Evolutionary conservation across 2,797 vertebrate species (phyloP).

Genomic region (Paratrypauchen microcephalus): DNA sequence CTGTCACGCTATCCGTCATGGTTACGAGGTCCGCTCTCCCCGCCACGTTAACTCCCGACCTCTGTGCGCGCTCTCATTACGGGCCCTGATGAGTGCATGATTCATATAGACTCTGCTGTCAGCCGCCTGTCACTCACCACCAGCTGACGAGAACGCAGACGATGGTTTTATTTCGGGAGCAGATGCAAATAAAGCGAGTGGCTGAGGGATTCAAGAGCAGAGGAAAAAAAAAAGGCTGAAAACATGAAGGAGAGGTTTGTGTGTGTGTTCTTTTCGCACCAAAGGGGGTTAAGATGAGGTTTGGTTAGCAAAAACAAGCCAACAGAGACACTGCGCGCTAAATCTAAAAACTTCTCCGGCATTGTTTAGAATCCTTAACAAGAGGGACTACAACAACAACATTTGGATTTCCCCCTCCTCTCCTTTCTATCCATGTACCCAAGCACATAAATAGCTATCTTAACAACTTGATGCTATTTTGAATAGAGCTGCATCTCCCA

Average conservation of each 20-base stretch:
- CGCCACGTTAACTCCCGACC: conserved; percentile 71
- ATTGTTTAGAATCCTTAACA: conserved; percentile 81
- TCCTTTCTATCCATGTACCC: conserved; percentile 70
- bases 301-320: conserved; percentile 77
- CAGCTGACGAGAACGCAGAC: conserved; percentile 52
- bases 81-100: conserved; percentile 70
- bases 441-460: conserved; percentile 81
- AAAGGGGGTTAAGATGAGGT: conserved; percentile 80
- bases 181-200: conserved; percentile 75
- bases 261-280: conserved; percentile 71
- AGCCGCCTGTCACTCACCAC: conserved; percentile 70
- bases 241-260: conserved; percentile 70
- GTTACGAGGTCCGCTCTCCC: conserved; percentile 66
- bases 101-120: conserved; percentile 65
- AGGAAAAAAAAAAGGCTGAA: conserved; percentile 59
- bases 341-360: conserved; percentile 79
- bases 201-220: conserved; percentile 74
- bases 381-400: conserved; percentile 76
- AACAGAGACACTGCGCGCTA: conserved; percentile 76
- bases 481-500: conserved; percentile 74
- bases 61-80: conserved; percentile 70
- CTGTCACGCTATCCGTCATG: conserved; percentile 70
- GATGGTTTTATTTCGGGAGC: conserved; percentile 76
- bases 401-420: conserved; percentile 67
- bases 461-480: conserved; percentile 82